Evolutionary conservation across 2,113 vertebrate species (phyloP).

Genomic region (Pteropus alecto): DNA sequence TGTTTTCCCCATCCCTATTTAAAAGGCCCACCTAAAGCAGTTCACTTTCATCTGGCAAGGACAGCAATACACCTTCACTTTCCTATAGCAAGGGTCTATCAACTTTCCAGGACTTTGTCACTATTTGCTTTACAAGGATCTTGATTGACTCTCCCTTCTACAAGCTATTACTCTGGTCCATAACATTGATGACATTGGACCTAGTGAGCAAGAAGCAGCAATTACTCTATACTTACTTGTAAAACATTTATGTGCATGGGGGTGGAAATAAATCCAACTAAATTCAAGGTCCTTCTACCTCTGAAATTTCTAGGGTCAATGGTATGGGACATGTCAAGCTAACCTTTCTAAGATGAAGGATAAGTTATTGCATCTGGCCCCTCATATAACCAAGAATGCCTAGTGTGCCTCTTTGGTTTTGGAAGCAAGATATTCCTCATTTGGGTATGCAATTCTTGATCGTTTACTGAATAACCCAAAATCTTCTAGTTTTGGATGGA

Average conservation of each 20-base stretch:
- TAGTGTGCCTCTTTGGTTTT: neutral
- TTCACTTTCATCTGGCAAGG: neutral
- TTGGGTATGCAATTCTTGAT: neutral
- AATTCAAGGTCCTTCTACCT: neutral
- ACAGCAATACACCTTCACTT: no score
- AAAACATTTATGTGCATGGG: neutral
- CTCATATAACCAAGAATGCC: neutral
- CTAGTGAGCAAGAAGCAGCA: neutral
- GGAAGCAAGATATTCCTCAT: neutral
- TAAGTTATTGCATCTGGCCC: neutral
- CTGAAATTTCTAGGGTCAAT: neutral
- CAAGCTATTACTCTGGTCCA: neutral
- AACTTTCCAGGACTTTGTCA: neutral
- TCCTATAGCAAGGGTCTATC: neutral
- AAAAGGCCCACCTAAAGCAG: neutral
- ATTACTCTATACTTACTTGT: neutral
- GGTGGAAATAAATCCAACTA: neutral
- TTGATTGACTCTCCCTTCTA: neutral
- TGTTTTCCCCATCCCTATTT: neutral
- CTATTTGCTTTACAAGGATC: neutral
- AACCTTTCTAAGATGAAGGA: neutral
- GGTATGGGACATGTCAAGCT: neutral
- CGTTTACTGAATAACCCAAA: neutral
- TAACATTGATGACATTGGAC: neutral
- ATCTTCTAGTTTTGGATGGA: neutral